Percentiles rank a stretch among this genome's conserved stretches.
Evolutionary conservation across 2,113 vertebrate species (phyloP).

Genomic region (Cygnus buccinator): DNA sequence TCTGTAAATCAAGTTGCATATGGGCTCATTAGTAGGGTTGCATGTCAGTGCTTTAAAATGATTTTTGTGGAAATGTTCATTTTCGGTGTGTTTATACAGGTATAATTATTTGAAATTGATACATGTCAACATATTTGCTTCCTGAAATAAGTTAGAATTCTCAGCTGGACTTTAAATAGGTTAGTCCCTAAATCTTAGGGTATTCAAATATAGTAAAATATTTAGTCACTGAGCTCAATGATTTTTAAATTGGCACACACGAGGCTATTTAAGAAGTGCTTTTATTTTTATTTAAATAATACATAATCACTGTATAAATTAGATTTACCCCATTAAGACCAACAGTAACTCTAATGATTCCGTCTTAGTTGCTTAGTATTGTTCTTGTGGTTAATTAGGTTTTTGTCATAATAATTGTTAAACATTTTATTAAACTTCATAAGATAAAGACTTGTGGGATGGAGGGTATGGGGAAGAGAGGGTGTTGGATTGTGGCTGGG

Average conservation of each 20-base stretch:
- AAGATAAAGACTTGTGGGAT: neutral
- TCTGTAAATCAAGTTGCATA: neutral
- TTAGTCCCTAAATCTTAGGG: neutral
- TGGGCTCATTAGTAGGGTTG: neutral
- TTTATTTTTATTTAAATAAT: neutral
- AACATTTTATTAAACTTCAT: neutral
- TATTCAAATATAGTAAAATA: neutral
- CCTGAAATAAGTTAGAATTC: neutral
- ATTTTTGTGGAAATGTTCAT: neutral
- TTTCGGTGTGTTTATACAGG: neutral
- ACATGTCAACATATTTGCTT: neutral
- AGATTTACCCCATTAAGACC: neutral
- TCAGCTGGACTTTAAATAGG: neutral
- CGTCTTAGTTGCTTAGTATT: neutral
- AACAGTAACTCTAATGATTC: neutral
- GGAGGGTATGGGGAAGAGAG: neutral
- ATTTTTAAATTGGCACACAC: neutral
- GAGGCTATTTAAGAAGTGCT: neutral
- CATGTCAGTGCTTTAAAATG: neutral
- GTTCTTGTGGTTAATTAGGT: neutral
- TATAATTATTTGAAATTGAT: neutral
- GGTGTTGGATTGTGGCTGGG: neutral
- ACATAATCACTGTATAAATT: neutral
- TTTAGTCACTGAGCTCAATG: neutral
- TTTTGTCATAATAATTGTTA: neutral